Evolutionary conservation across 2,888 invertebrate species (phyloP), one percentile per base, ranked within the genome.

Genomic region (Nomada hirtipes): DNA sequence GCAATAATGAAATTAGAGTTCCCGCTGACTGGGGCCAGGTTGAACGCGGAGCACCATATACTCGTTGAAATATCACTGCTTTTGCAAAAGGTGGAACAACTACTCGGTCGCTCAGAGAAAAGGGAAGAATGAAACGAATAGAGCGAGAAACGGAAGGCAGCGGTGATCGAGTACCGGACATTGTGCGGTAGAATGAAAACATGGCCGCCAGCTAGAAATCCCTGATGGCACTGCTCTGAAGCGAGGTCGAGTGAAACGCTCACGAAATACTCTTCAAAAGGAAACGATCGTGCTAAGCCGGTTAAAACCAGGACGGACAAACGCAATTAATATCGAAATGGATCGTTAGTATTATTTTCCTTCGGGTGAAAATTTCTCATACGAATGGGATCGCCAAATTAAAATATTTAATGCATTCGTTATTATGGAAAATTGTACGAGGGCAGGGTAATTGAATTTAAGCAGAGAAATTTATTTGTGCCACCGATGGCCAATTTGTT

Each of bases 181-280:
- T 92, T 90, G 89, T 86, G 83, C 82, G 89, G 82, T 88, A 85
- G 92, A 92, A 92, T 92, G 92, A 92, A 92, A 92, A 92, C 92
- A 92, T 92, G 92, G 92, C 92, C 89, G 92, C 92, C 88, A 90
- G 86, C 88, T 89, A 82, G 82, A 88, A 89, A 89, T 88, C 86
- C 84, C 72, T 71, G 86, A 82, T 88, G 75, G 78, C 86, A 85
- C 82, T 82, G 85, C 83, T 85, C 80, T 85, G 77, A 67, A 70
- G 65, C 76, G 70, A 60, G 72, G 74, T 64, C 72, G 77, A 50
- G 20, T 63, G 61, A 76, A 73, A 67, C 50, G 44, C 67, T 64
- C 72, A 68, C 73, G 68, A 68, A 68, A 79, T 78, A 68, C 52
- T 63, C 26, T 42, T 29, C 50, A 61, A 82, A 26, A 47, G 67